Evolutionary conservation across 2,113 vertebrate species (phyloP).

Genomic region (Phrynosoma blainvillii): DNA sequence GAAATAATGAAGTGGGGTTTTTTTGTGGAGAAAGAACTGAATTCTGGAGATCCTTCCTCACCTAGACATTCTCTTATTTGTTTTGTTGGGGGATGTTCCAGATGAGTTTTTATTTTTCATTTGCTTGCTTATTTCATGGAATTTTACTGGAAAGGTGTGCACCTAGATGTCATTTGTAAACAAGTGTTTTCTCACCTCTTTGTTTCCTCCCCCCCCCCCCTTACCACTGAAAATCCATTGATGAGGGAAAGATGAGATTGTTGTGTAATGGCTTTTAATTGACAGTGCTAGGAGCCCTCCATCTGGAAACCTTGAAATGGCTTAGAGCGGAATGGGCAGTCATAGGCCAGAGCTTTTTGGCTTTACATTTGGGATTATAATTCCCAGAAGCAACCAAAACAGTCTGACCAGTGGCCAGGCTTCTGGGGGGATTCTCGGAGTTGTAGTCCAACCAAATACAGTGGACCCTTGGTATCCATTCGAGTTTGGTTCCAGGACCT

Average conservation of each 20-base stretch:
- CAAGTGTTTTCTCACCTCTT: background rate
- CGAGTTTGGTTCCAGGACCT: too few relatives aligned
- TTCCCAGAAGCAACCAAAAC: too few relatives aligned
- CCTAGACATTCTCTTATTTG: background rate
- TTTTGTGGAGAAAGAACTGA: too few relatives aligned
- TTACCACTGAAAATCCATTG: background rate
- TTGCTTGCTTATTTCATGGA: background rate
- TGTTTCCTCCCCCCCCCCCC: background rate
- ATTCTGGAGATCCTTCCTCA: background rate
- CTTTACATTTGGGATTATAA: too few relatives aligned
- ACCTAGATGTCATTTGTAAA: background rate
- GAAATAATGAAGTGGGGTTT: background rate
- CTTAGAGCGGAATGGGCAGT: too few relatives aligned
- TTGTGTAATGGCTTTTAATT: background rate
- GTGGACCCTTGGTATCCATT: too few relatives aligned
- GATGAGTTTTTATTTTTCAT: background rate
- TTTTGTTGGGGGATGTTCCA: background rate
- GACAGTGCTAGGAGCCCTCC: background rate
- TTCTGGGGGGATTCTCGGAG: too few relatives aligned
- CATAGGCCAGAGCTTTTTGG: too few relatives aligned
- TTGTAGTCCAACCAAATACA: too few relatives aligned
- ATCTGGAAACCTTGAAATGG: background rate
- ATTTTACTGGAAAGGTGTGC: background rate
- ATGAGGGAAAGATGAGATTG: background rate
- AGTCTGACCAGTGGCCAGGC: too few relatives aligned